Base-by-base conservation (phyloP, 2,888 invertebrate species). In the Drosophila austrosaltans region DNA sequence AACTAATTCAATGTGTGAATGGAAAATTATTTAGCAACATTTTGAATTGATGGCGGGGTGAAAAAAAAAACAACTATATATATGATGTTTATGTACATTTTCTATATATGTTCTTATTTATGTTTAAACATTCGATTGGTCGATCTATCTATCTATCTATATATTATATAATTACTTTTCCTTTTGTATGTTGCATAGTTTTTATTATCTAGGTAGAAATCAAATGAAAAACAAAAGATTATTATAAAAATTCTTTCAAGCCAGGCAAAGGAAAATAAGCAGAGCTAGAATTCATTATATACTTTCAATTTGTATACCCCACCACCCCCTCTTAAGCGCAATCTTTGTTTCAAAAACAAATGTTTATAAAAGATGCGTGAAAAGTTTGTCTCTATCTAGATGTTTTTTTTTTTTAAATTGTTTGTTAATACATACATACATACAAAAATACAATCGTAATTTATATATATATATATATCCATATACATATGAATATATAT, bases 111-210 rank as follows among this genome's bases (percentile, higher is more conserved):
- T 56, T 44, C 39, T 60, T 69, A 65, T 48, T 25, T 48, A 48
- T 25, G 48, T 48, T 48, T 48, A 48, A 48, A 25, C 48, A 48
- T 48, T 48, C 48, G 25, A 48, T 25, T 12, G 22, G 7, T 12
- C 48, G 25, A 48, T 48, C 22, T 12, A 48, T 32, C 28, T 10
- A 12, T 20, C 20, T 32, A 39, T 7, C 32, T 64, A 53, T 4
- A 10, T 28, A 63, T 16, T 32, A 69, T 66, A 66, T 30, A 56
- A 54, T 61, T 40, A 56, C 39, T 54, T 56, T 63, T 69, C 72
- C 61, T 56, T 64, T 57, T 66, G 58, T 69, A 65, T 83, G 71
- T 78, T 81, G 81, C 84, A 86, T 86, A 44, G 72, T 81, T 82
- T 75, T 81, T 78, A 87, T 63, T 67, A 48, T 59, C 58, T 72